Percentiles rank a stretch among this genome's conserved stretches.
Conservation (phyloP, 2,113 vertebrate species). For the Xerus inauris region DNA sequence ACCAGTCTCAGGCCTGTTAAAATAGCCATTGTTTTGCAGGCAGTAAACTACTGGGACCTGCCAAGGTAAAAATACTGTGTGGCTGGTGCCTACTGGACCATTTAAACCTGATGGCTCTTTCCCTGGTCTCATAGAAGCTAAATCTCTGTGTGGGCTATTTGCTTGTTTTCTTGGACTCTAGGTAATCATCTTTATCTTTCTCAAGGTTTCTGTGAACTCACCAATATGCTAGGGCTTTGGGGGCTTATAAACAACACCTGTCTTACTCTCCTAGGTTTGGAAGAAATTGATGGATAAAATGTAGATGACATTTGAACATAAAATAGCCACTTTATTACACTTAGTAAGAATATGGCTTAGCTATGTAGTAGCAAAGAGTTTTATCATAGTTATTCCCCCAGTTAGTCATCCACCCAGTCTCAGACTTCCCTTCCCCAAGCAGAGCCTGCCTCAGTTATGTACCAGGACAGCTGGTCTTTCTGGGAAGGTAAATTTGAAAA, state of each 20-base stretch:
- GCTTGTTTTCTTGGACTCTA: background rate
- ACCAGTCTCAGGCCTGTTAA: background rate
- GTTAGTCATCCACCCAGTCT: background rate
- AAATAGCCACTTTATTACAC: background rate
- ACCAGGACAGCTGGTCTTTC: background rate
- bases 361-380: background rate
- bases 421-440: background rate
- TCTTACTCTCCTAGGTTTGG: background rate
- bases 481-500: background rate
- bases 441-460: background rate
- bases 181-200: background rate
- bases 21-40: background rate
- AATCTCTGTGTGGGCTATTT: background rate
- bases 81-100: background rate
- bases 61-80: background rate
- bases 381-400: background rate
- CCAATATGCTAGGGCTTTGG: background rate
- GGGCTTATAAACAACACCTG: background rate
- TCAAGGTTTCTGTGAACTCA: background rate
- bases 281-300: background rate
- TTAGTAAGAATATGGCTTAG: background rate
- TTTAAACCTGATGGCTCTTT: background rate
- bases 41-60: background rate
- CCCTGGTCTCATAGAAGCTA: background rate
- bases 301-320: background rate